phyloP scores from a whole-genome alignment of 2,888 invertebrate species.

The Drosophila incognita region DNA sequence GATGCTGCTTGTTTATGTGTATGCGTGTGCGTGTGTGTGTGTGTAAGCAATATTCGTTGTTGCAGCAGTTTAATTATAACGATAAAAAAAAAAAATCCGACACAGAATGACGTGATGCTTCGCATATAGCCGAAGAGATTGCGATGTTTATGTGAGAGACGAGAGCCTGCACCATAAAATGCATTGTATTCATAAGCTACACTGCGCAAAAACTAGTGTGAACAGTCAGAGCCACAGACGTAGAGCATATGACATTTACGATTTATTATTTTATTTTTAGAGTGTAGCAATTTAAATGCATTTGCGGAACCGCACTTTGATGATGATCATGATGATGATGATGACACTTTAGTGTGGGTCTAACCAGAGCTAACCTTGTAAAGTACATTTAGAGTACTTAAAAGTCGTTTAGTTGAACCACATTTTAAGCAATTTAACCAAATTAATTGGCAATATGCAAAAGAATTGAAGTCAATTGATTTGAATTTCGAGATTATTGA shows the following conservation, averaged over 20 bases:
- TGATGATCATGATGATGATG: conserved; percentile 7
- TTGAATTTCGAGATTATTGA: conserved; percentile 49
- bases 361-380: conserved; percentile 29
- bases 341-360: conserved; percentile 11
- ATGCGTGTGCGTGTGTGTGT: conserved; percentile 3
- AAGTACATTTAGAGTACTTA: conserved; percentile 7
- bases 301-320: conserved; percentile 51
- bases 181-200: conserved; percentile 36
- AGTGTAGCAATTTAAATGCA: conserved; percentile 40
- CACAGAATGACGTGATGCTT: conserved; percentile 72
- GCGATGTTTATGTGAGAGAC: conserved; percentile 22
- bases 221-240: neutral
- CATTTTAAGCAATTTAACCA: conserved; percentile 26
- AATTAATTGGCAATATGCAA: conserved; percentile 37
- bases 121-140: conserved; percentile 47
- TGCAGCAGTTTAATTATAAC: conserved; percentile 72
- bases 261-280: neutral
- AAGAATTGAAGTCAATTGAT: conserved; percentile 69
- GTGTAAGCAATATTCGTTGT: conserved; percentile 23
- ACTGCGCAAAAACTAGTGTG: conserved; percentile 27
- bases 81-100: conserved; percentile 28
- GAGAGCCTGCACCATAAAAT: conserved; percentile 11
- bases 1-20: conserved; percentile 51
- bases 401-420: conserved; percentile 2
- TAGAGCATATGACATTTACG: neutral